Percentiles rank a stretch among this genome's conserved stretches.
phyloP scores from a whole-genome alignment of 2,888 invertebrate species.

The Epirrita christyi region DNA sequence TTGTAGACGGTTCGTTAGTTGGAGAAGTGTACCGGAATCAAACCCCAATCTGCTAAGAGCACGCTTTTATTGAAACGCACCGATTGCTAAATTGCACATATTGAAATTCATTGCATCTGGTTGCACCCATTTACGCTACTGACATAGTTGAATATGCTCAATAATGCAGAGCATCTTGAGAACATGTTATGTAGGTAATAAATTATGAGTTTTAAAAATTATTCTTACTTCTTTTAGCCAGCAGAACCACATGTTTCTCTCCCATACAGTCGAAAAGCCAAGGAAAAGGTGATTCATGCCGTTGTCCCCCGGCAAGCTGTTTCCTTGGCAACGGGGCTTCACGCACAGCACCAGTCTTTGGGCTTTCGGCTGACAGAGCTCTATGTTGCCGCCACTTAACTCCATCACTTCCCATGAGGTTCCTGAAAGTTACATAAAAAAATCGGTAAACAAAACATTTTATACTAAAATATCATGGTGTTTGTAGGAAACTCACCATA shows the following conservation, averaged over 20 bases:
- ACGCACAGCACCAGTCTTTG: constrained; percentile 75
- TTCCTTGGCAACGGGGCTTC: constrained; percentile 72
- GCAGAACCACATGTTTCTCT: constrained; percentile 87
- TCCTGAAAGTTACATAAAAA: constrained; percentile 51
- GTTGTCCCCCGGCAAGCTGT: constrained; percentile 58
- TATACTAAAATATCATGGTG: neutral
- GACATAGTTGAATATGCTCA: constrained; percentile 5
- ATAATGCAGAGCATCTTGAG: neutral
- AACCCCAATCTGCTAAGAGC: constrained; percentile 63
- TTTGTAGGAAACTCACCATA: constrained; percentile 62
- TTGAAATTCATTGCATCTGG: constrained; percentile 44
- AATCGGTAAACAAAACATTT: neutral
- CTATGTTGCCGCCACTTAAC: constrained; percentile 73
- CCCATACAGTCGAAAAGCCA: constrained; percentile 87
- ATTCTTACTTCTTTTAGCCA: constrained; percentile 86
- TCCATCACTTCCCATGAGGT: constrained; percentile 73
- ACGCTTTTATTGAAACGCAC: constrained; percentile 30
- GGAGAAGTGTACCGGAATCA: constrained; percentile 80
- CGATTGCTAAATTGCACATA: constrained; percentile 39
- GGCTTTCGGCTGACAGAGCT: constrained; percentile 73
- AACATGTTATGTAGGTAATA: neutral
- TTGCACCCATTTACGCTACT: constrained; percentile 39
- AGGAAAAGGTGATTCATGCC: constrained; percentile 84
- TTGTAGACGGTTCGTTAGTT: constrained; percentile 73
- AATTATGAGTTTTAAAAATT: neutral